Percentiles rank a stretch among this genome's conserved stretches.
These are phyloP conservation scores for Brachyhypopomus occidentalis DNA, from an alignment of 2,113 vertebrate genomes.

Conservation along the genomic window DNA sequence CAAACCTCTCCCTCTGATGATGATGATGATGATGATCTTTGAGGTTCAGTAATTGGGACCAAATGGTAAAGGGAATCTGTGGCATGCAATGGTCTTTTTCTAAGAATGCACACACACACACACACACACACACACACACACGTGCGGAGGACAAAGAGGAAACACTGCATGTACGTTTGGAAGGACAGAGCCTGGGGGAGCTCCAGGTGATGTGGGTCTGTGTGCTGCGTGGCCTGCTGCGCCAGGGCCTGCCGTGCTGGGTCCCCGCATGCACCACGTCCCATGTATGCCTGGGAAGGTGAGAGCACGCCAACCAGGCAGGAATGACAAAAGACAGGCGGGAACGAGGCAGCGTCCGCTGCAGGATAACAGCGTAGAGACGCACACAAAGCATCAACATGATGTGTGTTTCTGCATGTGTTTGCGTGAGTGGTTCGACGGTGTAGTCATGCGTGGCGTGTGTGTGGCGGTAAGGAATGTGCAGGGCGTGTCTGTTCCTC, in stretches of 20 bases:
- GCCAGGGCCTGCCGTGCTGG: background rate
- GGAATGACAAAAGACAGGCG: background rate
- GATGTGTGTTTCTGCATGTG: background rate
- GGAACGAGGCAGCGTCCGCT: background rate
- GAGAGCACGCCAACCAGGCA: too few species aligned
- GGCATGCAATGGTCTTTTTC: background rate
- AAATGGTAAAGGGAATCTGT: conserved; percentile 17
- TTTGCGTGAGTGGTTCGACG: background rate
- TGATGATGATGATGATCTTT: background rate
- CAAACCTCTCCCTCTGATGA: background rate
- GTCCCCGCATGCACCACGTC: too few species aligned
- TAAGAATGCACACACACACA: background rate
- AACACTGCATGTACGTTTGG: conserved; percentile 2
- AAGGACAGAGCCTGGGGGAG: conserved; percentile 14
- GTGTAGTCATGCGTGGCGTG: background rate
- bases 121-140: background rate
- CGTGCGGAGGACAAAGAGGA: background rate
- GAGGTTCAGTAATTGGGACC: conserved; percentile 27
- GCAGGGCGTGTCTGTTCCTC: conserved; percentile 1
- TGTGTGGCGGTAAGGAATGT: conserved; percentile 18
- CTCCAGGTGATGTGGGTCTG: background rate
- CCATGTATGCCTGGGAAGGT: too few species aligned
- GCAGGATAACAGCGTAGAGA: background rate
- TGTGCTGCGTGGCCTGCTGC: too few species aligned
- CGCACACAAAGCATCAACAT: background rate